These are phyloP conservation scores for Porphyrio hochstetteri DNA, from an alignment of 2,113 vertebrate species.

Conservation along the genomic window DNA sequence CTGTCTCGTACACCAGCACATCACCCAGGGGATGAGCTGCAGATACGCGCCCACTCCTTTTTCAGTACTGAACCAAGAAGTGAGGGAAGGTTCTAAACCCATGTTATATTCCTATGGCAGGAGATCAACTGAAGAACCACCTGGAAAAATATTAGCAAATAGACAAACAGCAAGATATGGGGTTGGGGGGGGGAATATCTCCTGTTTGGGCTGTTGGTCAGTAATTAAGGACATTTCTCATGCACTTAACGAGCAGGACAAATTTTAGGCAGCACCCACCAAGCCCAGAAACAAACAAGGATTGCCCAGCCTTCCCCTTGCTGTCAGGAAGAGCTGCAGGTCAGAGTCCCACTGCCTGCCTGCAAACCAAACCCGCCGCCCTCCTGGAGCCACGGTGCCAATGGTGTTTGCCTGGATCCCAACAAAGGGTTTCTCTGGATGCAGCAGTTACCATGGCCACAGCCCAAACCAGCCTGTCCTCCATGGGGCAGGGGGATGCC, in stretches of 20 bases:
- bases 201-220: background rate
- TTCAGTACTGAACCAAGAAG: background rate
- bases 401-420: background rate
- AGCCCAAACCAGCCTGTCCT: background rate
- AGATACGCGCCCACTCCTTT: background rate
- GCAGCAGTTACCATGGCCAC: background rate
- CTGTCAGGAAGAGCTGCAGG: background rate
- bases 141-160: background rate
- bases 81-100: background rate
- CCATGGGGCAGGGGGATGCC: fast-evolving
- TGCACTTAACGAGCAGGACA: background rate
- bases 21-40: background rate
- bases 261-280: background rate
- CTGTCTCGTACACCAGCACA: background rate
- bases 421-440: background rate
- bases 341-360: background rate
- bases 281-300: background rate
- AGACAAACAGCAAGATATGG: background rate
- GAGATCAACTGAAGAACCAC: background rate
- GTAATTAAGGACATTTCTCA: background rate
- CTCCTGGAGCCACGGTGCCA: background rate
- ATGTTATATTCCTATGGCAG: fast-evolving
- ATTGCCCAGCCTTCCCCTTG: background rate
- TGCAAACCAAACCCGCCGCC: background rate
- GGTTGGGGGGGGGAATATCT: background rate